Conservation (phyloP, 2,113 vertebrate genomes). For the Spheniscus mendiculus region DNA sequence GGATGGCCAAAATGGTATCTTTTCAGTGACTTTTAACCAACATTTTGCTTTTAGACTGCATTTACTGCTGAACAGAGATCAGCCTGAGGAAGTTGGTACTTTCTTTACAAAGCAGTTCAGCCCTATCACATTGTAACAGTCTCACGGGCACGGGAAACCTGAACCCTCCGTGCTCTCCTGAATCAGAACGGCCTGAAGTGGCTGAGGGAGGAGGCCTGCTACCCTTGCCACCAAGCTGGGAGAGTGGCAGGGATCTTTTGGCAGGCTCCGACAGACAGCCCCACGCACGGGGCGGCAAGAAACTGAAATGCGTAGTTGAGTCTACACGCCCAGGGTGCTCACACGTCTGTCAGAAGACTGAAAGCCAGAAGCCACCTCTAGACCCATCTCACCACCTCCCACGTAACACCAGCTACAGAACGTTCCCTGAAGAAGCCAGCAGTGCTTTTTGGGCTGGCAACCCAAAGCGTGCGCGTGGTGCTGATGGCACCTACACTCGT, state of each 20-base stretch:
- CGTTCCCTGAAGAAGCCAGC: background rate
- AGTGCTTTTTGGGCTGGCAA: background rate
- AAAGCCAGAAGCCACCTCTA: background rate
- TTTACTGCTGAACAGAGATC: background rate
- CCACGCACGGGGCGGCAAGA: fast-evolving
- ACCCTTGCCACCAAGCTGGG: background rate
- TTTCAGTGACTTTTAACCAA: background rate
- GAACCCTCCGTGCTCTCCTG: background rate
- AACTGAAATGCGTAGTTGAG: background rate
- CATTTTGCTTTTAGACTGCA: background rate
- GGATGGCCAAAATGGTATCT: background rate
- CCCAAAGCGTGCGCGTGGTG: fast-evolving
- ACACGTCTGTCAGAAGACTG: background rate
- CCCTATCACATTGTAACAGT: background rate
- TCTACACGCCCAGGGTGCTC: background rate
- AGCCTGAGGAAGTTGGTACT: background rate
- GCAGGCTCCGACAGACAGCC: background rate
- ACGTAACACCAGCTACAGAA: background rate
- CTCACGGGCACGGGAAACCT: background rate
- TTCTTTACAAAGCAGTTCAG: background rate
- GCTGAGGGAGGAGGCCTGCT: background rate
- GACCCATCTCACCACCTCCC: background rate
- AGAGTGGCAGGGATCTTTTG: background rate
- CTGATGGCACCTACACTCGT: fast-evolving
- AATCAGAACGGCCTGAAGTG: fast-evolving